phyloP scores from a whole-genome alignment of 2,888 invertebrate genomes.

The Stenichneumon culpator region DNA sequence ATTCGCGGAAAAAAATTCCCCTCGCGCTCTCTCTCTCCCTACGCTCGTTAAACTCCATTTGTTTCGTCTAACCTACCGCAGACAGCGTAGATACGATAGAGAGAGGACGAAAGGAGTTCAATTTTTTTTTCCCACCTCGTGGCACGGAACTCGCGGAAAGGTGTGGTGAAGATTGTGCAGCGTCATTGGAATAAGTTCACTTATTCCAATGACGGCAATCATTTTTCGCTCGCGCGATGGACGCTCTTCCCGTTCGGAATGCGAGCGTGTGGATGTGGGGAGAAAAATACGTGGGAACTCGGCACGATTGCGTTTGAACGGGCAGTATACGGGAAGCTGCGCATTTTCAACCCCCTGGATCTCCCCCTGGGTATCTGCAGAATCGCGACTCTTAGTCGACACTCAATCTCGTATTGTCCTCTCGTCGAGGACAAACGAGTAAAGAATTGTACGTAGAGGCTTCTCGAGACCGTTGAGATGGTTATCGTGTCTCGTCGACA shows the following conservation, averaged over 20 bases:
- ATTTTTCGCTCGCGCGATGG: constrained; percentile 22
- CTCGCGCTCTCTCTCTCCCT: neutral
- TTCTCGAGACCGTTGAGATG: constrained; percentile 44
- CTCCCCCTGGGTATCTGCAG: constrained; percentile 44
- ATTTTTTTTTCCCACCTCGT: neutral
- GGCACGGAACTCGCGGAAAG: neutral
- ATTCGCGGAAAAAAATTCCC: constrained; percentile 59
- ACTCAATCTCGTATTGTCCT: constrained; percentile 61
- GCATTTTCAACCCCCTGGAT: neutral
- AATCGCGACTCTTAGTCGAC: constrained; percentile 51
- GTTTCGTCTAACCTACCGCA: neutral
- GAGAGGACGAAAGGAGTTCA: neutral
- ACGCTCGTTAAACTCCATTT: constrained; percentile 31
- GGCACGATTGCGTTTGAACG: constrained; percentile 56
- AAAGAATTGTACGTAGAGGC: constrained; percentile 33
- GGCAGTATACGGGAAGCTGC: neutral
- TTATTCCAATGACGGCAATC: neutral
- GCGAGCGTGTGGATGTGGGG: neutral
- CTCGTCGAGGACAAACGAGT: constrained; percentile 33
- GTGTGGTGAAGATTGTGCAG: constrained; percentile 37
- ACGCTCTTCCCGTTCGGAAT: constrained; percentile 3
- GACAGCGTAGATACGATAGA: neutral
- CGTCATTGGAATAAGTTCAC: constrained; percentile 31
- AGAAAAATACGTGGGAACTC: constrained; percentile 47
- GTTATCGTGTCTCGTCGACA: constrained; percentile 59